phyloP scores from a whole-genome alignment of 2,888 invertebrate species.

The Drosophila percnosoma region DNA sequence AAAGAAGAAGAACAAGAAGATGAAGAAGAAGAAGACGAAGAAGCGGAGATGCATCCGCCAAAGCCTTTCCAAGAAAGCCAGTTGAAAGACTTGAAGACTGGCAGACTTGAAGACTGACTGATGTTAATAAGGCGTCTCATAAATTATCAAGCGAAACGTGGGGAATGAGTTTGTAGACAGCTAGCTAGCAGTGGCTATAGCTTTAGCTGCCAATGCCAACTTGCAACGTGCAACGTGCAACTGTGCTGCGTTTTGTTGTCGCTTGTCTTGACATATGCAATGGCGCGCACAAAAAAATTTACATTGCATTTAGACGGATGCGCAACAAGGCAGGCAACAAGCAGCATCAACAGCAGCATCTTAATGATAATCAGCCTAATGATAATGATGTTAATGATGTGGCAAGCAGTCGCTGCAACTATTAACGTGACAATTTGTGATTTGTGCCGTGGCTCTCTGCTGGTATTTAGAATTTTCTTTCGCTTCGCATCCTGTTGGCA shows the following conservation, averaged over 20 bases:
- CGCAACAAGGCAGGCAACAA: slow-evolving; percentile 51
- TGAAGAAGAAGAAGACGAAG: slow-evolving; percentile 20
- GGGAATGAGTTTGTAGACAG: slow-evolving; percentile 13
- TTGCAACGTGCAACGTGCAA: slow-evolving; percentile 23
- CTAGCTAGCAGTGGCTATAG: not conserved
- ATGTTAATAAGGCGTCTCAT: slow-evolving; percentile 82
- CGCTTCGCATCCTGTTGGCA: slow-evolving; percentile 66
- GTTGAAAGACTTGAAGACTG: slow-evolving; percentile 55
- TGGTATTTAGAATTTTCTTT: slow-evolving; percentile 79
- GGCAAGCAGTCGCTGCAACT: slow-evolving; percentile 46
- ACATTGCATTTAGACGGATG: slow-evolving; percentile 77
- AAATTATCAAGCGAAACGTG: slow-evolving; percentile 78
- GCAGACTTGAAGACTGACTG: slow-evolving; percentile 51
- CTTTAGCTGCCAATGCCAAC: slow-evolving; percentile 43
- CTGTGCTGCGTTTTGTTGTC: slow-evolving; percentile 38
- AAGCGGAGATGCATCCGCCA: slow-evolving; percentile 63
- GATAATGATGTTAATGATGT: slow-evolving; percentile 37
- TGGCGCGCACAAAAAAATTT: slow-evolving; percentile 80
- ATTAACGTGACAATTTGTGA: slow-evolving; percentile 81
- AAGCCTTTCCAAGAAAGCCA: slow-evolving; percentile 74
- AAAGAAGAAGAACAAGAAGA: slow-evolving; percentile 6
- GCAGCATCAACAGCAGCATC: slow-evolving; percentile 2
- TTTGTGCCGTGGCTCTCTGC: slow-evolving; percentile 67
- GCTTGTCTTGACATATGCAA: slow-evolving; percentile 72
- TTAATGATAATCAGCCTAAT: slow-evolving; percentile 25